Evolutionary conservation across 2,797 vertebrate genomes (phyloP).

Genomic region (Calcarius lapponicus): DNA sequence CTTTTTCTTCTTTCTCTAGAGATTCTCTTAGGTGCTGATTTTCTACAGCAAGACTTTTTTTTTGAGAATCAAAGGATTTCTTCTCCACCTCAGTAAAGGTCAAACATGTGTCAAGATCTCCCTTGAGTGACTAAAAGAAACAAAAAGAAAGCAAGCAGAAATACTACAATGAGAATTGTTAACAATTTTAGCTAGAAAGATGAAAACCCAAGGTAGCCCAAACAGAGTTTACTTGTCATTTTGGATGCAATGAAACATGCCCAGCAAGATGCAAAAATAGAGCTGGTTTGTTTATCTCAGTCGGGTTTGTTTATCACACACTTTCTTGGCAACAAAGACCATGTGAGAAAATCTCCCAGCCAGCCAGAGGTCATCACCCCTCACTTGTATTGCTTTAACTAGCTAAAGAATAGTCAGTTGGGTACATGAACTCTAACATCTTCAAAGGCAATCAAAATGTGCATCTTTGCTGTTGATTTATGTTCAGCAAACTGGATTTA

Average conservation of each 20-base stretch:
- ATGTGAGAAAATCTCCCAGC: background rate
- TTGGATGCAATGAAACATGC: background rate
- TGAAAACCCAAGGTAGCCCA: background rate
- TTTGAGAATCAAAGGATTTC: constrained; percentile 77
- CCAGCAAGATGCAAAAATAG: constrained; percentile 18
- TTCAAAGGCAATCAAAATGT: background rate
- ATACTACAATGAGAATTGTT: background rate
- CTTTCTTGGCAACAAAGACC: constrained; percentile 24
- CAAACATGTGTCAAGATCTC: constrained; percentile 80
- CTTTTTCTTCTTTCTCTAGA: constrained; percentile 85
- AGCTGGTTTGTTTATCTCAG: constrained; percentile 9
- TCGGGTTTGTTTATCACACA: background rate
- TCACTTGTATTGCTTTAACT: background rate
- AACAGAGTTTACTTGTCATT: background rate
- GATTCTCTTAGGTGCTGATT: constrained; percentile 85
- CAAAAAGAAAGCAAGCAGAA: constrained; percentile 23
- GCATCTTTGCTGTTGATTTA: background rate
- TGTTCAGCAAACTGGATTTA: background rate
- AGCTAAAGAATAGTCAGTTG: background rate
- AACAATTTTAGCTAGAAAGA: background rate
- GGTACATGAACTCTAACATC: background rate
- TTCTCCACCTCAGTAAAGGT: constrained; percentile 78
- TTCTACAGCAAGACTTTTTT: constrained; percentile 80
- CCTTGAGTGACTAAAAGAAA: constrained; percentile 78
- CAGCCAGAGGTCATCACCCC: background rate